Evolutionary conservation across 2,888 invertebrate genomes (phyloP).

Genomic region (Philhelius pedissequus): DNA sequence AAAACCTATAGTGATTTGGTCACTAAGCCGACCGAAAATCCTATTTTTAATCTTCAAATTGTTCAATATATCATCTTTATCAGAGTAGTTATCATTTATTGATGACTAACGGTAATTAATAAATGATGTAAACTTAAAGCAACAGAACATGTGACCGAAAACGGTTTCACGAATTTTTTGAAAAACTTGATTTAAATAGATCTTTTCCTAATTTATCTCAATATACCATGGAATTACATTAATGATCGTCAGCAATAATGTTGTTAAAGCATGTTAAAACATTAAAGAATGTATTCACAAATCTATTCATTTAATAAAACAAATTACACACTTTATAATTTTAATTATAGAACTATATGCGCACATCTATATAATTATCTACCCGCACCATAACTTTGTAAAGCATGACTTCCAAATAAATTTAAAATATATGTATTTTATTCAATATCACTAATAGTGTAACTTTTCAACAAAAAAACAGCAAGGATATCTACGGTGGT

Average conservation of each 20-base stretch:
- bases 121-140: no score
- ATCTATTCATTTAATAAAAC: neutral
- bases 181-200: no score
- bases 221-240: no score
- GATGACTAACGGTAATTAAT: no score
- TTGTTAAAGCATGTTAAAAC: neutral
- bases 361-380: neutral
- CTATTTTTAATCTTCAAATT: no score
- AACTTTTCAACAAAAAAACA: constrained; percentile 71
- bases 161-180: no score
- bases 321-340: neutral
- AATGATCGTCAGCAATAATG: neutral
- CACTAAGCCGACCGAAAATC: no score
- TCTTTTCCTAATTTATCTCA: no score
- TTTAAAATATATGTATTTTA: neutral
- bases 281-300: neutral
- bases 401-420: neutral
- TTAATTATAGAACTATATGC: neutral
- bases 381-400: neutral
- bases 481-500: constrained; percentile 82
- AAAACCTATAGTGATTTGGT: no score
- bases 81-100: no score
- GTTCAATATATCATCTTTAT: no score
- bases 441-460: constrained; percentile 47
- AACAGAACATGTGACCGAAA: no score